phyloP scores from a whole-genome alignment of 2,113 vertebrate genomes.

The Boulengeromyrus knoepffleri region DNA sequence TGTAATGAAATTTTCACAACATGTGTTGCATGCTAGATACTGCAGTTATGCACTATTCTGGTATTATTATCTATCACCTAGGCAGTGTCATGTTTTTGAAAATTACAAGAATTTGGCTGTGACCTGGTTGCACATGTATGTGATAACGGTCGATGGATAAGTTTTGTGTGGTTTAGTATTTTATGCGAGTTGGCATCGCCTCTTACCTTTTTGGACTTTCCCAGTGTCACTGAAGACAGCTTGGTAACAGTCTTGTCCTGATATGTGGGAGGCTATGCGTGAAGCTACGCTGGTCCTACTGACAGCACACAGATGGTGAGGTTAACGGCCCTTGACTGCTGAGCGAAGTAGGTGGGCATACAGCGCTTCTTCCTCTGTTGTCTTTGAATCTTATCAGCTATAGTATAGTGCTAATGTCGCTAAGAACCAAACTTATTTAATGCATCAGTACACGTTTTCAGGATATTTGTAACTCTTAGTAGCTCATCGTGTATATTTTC shows the following conservation, averaged over 20 bases:
- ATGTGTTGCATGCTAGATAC: background rate
- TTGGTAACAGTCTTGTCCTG: background rate
- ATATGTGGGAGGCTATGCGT: constrained; percentile 23
- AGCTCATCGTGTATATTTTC: background rate
- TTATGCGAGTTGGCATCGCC: background rate
- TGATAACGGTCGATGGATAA: background rate
- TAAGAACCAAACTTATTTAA: background rate
- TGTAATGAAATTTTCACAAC: background rate
- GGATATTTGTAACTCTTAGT: background rate
- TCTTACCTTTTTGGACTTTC: background rate
- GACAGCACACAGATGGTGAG: constrained; percentile 57
- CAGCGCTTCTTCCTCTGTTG: constrained; percentile 7
- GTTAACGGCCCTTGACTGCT: constrained; percentile 65
- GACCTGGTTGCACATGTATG: background rate
- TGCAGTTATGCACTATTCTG: background rate
- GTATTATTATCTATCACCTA: background rate
- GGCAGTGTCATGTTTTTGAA: background rate
- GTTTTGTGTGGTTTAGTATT: background rate
- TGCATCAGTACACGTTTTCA: background rate
- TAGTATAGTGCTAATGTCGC: background rate
- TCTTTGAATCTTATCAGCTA: background rate
- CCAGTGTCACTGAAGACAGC: background rate
- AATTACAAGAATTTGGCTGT: background rate
- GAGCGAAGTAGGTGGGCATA: constrained; percentile 53
- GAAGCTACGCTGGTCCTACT: constrained; percentile 55